Evolutionary conservation across 2,113 vertebrate genomes (phyloP), one percentile per base, ranked within the genome.

Genomic region (Bagarius yarrelli): DNA sequence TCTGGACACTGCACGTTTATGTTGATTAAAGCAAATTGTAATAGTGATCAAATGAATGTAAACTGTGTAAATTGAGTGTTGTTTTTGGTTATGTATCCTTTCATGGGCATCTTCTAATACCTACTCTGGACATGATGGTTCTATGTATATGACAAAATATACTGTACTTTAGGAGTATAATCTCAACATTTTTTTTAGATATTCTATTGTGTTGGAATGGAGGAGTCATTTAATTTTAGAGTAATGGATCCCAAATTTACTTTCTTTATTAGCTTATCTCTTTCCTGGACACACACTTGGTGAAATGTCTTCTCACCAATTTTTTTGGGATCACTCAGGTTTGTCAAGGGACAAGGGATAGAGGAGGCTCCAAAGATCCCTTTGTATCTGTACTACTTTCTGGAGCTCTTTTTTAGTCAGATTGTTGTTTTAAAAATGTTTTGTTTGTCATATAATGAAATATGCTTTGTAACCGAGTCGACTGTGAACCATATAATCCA

Each of bases 251-350:
- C 50, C 61, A 64, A 47, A 52, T 66, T 27, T 34, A 32, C 61
- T 53, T 50, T 47, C n/a, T 30, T 61, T 77, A 63, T 27, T 50
- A 50, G 40, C 57, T 47, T 77, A 36, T 76, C 21, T 77, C 16
- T 61, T 40, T 77, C 19, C 12, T 52, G 53, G 53, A 72, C 70
- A 56, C 71, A 73, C 19, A 21, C 3, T 14, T 53, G 50, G 14
- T 53, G 70, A 11, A 21, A 55, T 34, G 47, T 55, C 8, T 23
- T 53, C 8, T 21, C 40, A 30, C 16, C 15, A 8, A 30, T 15
- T 75, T 74, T 75, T 56, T 36, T 5, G 5, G 56, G 32, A 12
- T 57, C 53, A n/a, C 53, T 57, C 55, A 59, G 34, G 55, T 59
- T 36, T 75, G 73, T 75, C 32, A 6, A 40, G 13, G 52, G 23